phyloP scores from a whole-genome alignment of 2,113 vertebrate genomes.

The Seriola quinqueradiata region DNA sequence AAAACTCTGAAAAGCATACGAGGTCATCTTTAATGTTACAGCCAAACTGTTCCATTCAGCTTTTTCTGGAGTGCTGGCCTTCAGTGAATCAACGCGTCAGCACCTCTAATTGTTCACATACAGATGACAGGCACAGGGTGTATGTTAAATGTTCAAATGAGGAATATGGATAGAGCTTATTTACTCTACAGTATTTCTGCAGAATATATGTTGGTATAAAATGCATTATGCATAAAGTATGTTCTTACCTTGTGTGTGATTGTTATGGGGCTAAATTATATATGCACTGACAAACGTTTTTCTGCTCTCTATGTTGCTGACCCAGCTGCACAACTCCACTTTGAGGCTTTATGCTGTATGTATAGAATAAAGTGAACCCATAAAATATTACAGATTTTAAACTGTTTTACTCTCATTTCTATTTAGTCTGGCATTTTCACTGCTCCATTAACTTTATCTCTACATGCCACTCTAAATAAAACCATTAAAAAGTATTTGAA shows the following conservation, averaged over 20 bases:
- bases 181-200: constrained; percentile 12
- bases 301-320: constrained; percentile 30
- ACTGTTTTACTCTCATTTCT: not conserved
- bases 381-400: not conserved
- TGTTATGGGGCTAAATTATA: not conserved
- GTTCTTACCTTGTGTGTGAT: not conserved
- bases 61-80: constrained; percentile 15
- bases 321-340: constrained; percentile 2
- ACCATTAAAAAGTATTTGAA: not conserved
- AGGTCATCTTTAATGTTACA: not conserved
- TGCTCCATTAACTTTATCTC: not conserved
- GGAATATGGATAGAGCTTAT: not conserved
- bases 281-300: not conserved
- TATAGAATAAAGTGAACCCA: not conserved
- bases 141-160: constrained; percentile 19
- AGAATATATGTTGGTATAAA: not conserved
- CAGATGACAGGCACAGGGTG: not conserved
- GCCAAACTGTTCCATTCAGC: constrained; percentile 22
- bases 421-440: constrained; percentile 3
- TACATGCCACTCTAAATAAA: not conserved
- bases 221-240: not conserved
- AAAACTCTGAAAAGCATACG: too few relatives aligned
- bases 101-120: constrained; percentile 17
- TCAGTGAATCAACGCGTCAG: constrained; percentile 25
- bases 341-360: constrained; percentile 23